Percentiles rank a stretch among this genome's conserved stretches.
These are phyloP conservation scores for Marronus borbonicus DNA, from an alignment of 2,888 invertebrate species.

Conservation along the genomic window DNA sequence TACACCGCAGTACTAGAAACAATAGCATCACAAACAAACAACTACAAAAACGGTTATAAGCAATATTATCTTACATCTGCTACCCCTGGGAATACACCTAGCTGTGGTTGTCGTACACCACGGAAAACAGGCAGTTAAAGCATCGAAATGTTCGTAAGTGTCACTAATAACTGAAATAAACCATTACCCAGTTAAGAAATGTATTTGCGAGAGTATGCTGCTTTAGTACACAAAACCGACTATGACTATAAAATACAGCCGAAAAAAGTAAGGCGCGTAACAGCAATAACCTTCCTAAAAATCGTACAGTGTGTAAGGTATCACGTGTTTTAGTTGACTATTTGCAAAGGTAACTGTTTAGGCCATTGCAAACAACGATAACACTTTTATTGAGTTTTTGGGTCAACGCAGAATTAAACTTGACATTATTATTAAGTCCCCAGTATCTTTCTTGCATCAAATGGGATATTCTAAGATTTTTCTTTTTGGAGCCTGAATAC, in stretches of 20 bases:
- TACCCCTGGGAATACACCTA: conserved; percentile 76
- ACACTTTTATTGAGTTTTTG: background rate
- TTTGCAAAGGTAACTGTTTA: conserved; percentile 20
- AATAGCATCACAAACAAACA: conserved; percentile 27
- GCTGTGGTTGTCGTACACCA: conserved; percentile 80
- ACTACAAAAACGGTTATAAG: conserved; percentile 40
- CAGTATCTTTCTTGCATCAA: no score
- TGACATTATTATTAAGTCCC: no score
- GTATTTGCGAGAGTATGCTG: conserved; percentile 23
- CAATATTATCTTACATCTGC: conserved; percentile 74
- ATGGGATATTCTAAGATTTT: no score
- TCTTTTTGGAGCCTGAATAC: no score
- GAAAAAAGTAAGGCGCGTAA: conserved; percentile 1
- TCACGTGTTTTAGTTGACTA: conserved; percentile 10
- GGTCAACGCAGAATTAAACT: no score
- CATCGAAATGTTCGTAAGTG: conserved; percentile 84
- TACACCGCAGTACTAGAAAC: background rate
- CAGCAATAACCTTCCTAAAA: conserved; percentile 19
- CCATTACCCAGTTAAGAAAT: conserved; percentile 62
- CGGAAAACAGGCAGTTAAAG: conserved; percentile 83
- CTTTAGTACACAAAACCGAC: conserved; percentile 48
- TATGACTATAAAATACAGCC: conserved; percentile 31
- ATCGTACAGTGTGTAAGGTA: conserved; percentile 22
- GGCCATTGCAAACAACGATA: background rate
- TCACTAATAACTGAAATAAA: conserved; percentile 78